A percentile compares a stretch with the other conserved stretches of the same genome.
Evolutionary conservation across 2,113 vertebrate genomes (phyloP).

Genomic region (Galbula dea): DNA sequence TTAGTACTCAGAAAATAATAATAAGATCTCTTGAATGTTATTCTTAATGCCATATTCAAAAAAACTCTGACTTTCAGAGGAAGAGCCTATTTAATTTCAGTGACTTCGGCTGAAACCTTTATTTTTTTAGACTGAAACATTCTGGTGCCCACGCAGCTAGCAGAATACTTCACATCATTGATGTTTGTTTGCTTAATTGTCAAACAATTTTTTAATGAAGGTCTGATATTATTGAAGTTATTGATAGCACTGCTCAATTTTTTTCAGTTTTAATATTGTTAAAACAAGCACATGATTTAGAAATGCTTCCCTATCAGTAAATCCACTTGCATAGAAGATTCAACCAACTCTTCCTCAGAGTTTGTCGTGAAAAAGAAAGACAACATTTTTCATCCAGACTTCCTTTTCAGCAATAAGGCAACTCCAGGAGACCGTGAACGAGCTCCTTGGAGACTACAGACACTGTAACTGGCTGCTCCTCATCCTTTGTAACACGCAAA

Average conservation of each 20-base stretch:
- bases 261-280: not conserved
- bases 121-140: not conserved
- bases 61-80: not conserved
- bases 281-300: not conserved
- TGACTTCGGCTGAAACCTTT: not conserved
- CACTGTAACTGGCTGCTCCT: conserved; percentile 42
- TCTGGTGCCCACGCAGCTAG: not conserved
- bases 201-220: not conserved
- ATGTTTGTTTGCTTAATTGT: not conserved
- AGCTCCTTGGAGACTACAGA: conserved; percentile 40
- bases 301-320: not conserved
- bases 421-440: conserved; percentile 24
- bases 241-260: not conserved
- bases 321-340: not conserved
- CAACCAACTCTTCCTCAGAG: not conserved
- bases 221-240: not conserved
- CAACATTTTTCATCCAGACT: not conserved
- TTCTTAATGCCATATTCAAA: not conserved
- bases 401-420: conserved; percentile 54
- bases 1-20: not conserved
- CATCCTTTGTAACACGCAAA: conserved; percentile 29
- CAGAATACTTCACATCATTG: not conserved
- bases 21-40: not conserved
- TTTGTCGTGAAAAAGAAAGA: not conserved
- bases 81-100: not conserved